Evolutionary conservation across 2,888 invertebrate genomes (phyloP), one percentile per base, ranked within the genome.

Genomic region (Acanthococcus lagerstroemiae): DNA sequence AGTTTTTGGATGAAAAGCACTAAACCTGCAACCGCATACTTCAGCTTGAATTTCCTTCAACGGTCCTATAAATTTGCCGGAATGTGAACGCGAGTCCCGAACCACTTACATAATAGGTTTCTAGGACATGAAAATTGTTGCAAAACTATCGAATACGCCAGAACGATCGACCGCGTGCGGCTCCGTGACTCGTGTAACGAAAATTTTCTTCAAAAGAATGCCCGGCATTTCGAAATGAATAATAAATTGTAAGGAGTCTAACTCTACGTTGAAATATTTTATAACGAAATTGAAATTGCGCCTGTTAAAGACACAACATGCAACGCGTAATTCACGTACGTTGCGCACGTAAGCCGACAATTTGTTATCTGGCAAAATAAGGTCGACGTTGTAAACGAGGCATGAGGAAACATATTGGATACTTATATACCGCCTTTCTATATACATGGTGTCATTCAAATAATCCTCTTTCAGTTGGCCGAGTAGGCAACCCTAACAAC

Each of bases 291-390:
- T 21, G 22, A 45, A 22, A 52, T 24, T 52, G 24, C 24, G 52
- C 52, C 52, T 52, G 21, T 24, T 15, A 22, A 52, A 52, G 21
- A 24, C 15, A 52, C 15, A 37, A 52, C 52, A 52, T 22, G 52
- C 52, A 52, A 52, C 22, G 22, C 24, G 22, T 52, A 52, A 52
- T 52, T 52, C 52, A 52, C 52, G 52, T 52, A 52, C 52, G 52
- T 22, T 52, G 52, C 24, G 24, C 52, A 52, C 52, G 52, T 52
- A 52, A 52, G 21, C 5, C 21, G 22, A 52, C 52, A 52, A 52
- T 52, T 52, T 22, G 24, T 52, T 52, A 52, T 52, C 52, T 2
- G 22, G 22, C 52, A 24, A 24, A 52, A 52, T 52, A 52, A 52
- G 52, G 52, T 52, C 52, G 52, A 24, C 3, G 22, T 24, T 22